Base-by-base conservation (phyloP, 1,140 invertebrate species). In the Euura saliciscinereae region DNA sequence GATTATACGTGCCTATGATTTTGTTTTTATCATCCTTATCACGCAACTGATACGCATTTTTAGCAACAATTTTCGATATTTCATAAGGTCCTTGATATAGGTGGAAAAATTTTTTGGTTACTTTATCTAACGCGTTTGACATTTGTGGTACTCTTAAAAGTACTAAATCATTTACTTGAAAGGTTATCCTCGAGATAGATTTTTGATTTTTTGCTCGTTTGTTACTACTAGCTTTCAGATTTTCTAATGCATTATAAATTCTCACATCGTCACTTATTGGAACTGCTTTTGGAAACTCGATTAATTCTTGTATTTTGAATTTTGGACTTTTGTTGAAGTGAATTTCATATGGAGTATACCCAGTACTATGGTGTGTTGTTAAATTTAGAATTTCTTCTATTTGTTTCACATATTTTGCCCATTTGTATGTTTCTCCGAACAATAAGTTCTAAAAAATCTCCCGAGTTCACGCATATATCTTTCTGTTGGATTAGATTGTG, bases 401-500 rank as follows among this genome's bases (percentile, higher is more conserved):
- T 59, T n/a, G 2, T 7, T 7, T 59, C 8, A 59, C 4, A 59
- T 10, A 4, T n/a, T 2, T n/a, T 7, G 2, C 4, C 51, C 8
- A 10, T 59, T 2, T 7, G 51, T 59, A 59, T 59, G 51, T 4
- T 2, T 59, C 4, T 59, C 51, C 2, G 8, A 2, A 59, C 51
- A 59, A 59, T 59, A 59, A 10, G 51, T 59, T 4, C 46, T 6
- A 59, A 59, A 59, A 4, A 59, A 59, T 10, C 2, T 7, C 8
- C 51, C 51, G 0, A 59, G 51, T 59, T 59, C 51, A 10, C 2
- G 8, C 51, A 59, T 2, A 7, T 7, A 10, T 5, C 51, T 59
- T 59, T 59, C 51, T n/a, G n/a, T n/a, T 7, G 51, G 51, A n/a
- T 59, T 59, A 59, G 51, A 59, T 59, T 59, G 8, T 59, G 51